Conservation (phyloP, 2,888 invertebrate species). For the Tortrix viridana region DNA sequence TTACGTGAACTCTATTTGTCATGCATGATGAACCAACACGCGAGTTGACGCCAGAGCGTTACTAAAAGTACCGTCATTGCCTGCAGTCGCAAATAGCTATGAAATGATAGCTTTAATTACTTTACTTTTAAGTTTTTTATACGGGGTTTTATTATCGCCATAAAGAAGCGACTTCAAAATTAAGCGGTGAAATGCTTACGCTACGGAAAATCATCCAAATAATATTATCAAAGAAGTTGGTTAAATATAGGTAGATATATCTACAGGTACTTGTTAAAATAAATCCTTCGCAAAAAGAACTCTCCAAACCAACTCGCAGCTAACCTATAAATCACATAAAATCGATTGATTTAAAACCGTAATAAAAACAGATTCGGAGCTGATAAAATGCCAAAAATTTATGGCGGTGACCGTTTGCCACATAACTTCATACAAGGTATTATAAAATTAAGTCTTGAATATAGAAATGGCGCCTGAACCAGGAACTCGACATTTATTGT, state of each 20-base stretch:
- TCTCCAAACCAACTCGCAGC: neutral
- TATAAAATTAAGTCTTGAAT: constrained; percentile 27
- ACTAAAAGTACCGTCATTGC: constrained; percentile 12
- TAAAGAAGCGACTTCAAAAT: too few species aligned
- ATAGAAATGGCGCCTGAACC: constrained; percentile 27
- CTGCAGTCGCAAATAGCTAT: neutral
- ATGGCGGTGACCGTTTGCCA: constrained; percentile 7
- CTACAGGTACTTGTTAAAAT: too few species aligned
- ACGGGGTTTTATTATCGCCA: too few species aligned
- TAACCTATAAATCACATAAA: constrained; percentile 13
- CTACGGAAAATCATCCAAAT: too few species aligned
- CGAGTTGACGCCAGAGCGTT: constrained; percentile 16
- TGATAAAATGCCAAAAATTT: constrained; percentile 20
- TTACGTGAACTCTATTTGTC: constrained; percentile 9
- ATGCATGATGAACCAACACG: constrained; percentile 6
- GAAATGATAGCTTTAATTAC: too few species aligned
- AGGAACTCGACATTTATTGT: constrained; percentile 23
- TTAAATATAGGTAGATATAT: too few species aligned
- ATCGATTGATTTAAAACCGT: constrained; percentile 16
- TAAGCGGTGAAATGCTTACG: too few species aligned
- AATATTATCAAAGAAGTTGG: too few species aligned
- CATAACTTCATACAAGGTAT: constrained; percentile 5
- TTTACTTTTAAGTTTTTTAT: too few species aligned
- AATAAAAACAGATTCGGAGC: constrained; percentile 12
- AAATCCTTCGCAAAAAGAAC: too few species aligned